A percentile compares a stretch with the other conserved stretches of the same genome.
These are phyloP conservation scores for Melipona beecheii DNA, from an alignment of 2,888 invertebrate species.

Conservation along the genomic window DNA sequence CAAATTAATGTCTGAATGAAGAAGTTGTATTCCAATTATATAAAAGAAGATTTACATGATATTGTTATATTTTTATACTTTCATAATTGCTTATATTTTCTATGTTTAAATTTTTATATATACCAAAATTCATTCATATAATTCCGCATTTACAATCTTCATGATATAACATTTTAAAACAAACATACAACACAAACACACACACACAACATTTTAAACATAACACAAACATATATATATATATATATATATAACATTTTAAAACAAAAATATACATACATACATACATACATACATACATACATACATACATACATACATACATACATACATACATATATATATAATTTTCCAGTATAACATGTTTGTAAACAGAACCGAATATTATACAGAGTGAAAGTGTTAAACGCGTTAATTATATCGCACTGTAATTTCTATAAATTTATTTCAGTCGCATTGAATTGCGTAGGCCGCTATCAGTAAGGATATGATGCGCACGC, in stretches of 20 bases:
- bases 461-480: conserved; percentile 45
- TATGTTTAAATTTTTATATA: neutral
- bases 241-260: neutral
- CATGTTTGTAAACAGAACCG: neutral
- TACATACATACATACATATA: neutral
- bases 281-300: neutral
- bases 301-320: neutral
- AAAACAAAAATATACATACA: neutral
- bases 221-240: neutral
- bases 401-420: neutral
- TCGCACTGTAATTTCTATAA: conserved; percentile 6
- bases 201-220: neutral
- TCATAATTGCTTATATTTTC: too few species aligned
- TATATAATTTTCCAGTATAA: neutral
- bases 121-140: neutral
- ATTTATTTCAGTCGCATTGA: conserved; percentile 16
- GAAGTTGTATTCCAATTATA: neutral
- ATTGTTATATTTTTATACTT: too few species aligned
- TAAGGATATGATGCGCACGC: conserved; percentile 35
- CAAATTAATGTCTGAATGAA: neutral
- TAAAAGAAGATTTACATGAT: neutral
- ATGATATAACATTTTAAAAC: neutral
- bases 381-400: neutral
- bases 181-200: neutral
- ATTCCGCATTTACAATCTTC: neutral